Evolutionary conservation across 2,113 vertebrate genomes (phyloP), one percentile per base, ranked within the genome.

Genomic region (Picathartes gymnocephalus): DNA sequence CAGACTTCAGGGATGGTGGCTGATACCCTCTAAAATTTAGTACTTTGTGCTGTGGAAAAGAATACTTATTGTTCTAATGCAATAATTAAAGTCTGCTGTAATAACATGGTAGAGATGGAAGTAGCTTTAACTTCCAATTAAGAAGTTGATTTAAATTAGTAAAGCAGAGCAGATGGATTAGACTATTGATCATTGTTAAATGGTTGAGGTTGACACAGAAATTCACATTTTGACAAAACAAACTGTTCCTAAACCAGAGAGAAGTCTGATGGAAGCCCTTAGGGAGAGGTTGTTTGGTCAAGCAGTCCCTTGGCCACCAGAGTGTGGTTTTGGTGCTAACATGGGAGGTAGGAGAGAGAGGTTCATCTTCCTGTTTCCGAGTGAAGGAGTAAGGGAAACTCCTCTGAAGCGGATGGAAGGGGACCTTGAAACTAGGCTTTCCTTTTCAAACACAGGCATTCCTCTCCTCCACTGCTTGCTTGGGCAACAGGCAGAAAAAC

Each of bases 251-350:
- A 51, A 62, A 71, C 11, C 16, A 22, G 11, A 24, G 53, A 20
- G 51, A 66, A 72, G 40, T 72, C 35, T 83, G 15, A 20, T 33
- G 35, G 54, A 65, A 83, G 16, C n/a, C n/a, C 83, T 80, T 24
- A 14, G 2, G 1, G 31, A 35, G 44, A n/a, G 11, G 25, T 21
- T 39, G 48, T 58, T 86, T 50, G 22, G 22, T 81, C 35, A 47
- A 39, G 71, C 6, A 4, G 21, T 77, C 21, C 23, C 17, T 72
- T 76, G 62, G 16, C 27, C 0, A 0, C 19, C 0, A 0, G 15
- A 66, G 22, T 0, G 0, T 56, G 27, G 60, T 37, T 84, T 69
- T 77, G 78, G 23, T 92, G 64, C 65, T 2, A 13, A 17, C 2
- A 9, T 25, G 4, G 48, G 78, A 54, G 50, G 44, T 9, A 30